A percentile compares a stretch with the other conserved stretches of the same genome.
Conservation (phyloP, 1,140 invertebrate genomes). For the Mercenaria mercenaria region DNA sequence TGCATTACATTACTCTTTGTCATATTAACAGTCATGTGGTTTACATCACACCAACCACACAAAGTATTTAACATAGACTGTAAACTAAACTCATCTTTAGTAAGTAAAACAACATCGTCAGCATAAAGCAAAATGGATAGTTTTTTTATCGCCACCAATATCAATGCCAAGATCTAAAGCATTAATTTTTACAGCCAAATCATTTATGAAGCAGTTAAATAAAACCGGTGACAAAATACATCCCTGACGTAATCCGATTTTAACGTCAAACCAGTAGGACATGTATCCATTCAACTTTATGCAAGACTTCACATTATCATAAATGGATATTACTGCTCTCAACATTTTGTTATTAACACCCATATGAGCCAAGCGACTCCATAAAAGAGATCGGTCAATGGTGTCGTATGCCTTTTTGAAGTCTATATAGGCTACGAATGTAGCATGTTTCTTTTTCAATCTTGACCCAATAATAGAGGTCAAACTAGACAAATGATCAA, state of each 20-base stretch:
- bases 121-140: conserved; percentile 27
- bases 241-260: neutral
- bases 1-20: neutral
- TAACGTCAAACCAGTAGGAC: conserved; percentile 24
- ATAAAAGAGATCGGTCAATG: conserved; percentile 2
- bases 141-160: conserved; percentile 48
- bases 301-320: neutral
- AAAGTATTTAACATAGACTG: conserved; percentile 24
- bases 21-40: neutral
- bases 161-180: conserved; percentile 28
- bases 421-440: conserved; percentile 53
- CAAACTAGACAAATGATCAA: neutral
- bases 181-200: conserved; percentile 35
- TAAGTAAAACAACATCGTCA: conserved; percentile 55
- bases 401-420: conserved; percentile 49
- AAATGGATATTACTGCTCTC: neutral
- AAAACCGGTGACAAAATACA: conserved; percentile 25
- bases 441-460: conserved; percentile 13
- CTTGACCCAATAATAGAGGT: conserved; percentile 41
- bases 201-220: conserved; percentile 49
- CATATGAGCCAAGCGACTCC: neutral
- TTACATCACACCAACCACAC: neutral
- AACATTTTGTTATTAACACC: conserved; percentile 30
- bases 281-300: conserved; percentile 17
- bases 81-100: conserved; percentile 50